Base-by-base conservation (phyloP, 2,113 vertebrate genomes). In the Oxygymnocypris stewartii region DNA sequence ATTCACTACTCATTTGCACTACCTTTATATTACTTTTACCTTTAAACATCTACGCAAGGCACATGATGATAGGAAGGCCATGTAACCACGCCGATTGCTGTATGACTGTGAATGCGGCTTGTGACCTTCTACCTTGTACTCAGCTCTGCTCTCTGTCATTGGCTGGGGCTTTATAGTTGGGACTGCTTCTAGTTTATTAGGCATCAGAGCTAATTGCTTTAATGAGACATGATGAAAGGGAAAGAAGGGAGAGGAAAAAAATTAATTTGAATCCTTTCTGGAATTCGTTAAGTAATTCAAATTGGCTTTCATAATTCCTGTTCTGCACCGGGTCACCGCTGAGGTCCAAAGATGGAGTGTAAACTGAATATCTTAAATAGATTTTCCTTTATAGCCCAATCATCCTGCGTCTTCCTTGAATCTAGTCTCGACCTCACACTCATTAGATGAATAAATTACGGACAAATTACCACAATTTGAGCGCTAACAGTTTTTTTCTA, bases 121-220 rank as follows among this genome's bases (percentile, higher is more conserved):
- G 92, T 95, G 94, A 93, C 94, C 93, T 95, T 95, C 94, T 95
- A 94, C 93, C 92, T 94, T 95, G 94, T 95, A 94, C 94, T 94
- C 94, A 94, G 93, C 87, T 90, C 92, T 94, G 88, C 90, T 81
- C 84, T 85, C 49, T 86, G 76, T 88, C 87, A 63, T 67, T 65
- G 57, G 76, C 35, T 73, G 49, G 61, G 61, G 42, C 82, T 84
- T 87, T 81, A 57, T 85, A 49, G 69, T 79, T 67, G 40, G 49
- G 71, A 84, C 71, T 87, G 85, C 75, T 84, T 79, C 81, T 88
- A 67, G 84, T 75, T 87, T 87, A 88, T 90, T 84, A 88, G 65
- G 57, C 77, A 86, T 89, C 84, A 80, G 86, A 87, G 79, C 63
- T 87, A 90, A 88, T 90, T 89, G 84, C 87, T 87, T 86, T 83